These are phyloP conservation scores for Apomyelois bistriatella DNA, from an alignment of 2,888 invertebrate genomes.

Conservation along the genomic window DNA sequence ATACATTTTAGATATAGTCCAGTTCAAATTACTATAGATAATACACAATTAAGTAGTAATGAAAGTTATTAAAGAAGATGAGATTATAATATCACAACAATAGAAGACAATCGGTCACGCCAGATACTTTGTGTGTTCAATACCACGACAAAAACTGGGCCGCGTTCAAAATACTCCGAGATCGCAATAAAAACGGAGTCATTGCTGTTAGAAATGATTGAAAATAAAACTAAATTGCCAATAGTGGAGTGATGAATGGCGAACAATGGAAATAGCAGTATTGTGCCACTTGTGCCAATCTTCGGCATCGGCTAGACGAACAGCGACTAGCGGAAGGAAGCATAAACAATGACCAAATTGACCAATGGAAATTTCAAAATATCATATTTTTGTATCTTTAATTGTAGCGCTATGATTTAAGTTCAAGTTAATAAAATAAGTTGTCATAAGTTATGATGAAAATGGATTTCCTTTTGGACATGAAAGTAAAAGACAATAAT, in stretches of 20 bases:
- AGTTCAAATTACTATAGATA: conserved; percentile 2
- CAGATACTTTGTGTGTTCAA: neutral
- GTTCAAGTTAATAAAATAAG: too few species aligned
- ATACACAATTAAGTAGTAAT: conserved; percentile 6
- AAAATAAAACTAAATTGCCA: conserved; percentile 34
- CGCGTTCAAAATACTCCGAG: neutral
- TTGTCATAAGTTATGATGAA: too few species aligned
- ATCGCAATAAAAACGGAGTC: conserved; percentile 6
- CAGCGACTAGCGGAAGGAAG: neutral
- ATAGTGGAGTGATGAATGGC: conserved; percentile 16
- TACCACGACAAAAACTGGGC: neutral
- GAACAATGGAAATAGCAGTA: conserved; percentile 24
- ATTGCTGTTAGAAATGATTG: conserved; percentile 11
- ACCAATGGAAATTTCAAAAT: too few species aligned
- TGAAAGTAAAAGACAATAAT: too few species aligned
- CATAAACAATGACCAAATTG: neutral
- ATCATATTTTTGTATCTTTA: too few species aligned
- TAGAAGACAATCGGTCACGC: neutral
- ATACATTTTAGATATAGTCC: too few species aligned
- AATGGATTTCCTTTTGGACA: too few species aligned
- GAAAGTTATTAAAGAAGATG: neutral
- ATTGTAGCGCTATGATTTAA: too few species aligned
- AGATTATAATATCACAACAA: neutral
- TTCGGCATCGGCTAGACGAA: conserved; percentile 32
- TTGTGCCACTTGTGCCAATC: conserved; percentile 60